phyloP scores from a whole-genome alignment of 2,888 invertebrate genomes.

The Andrena chrysosceles region DNA sequence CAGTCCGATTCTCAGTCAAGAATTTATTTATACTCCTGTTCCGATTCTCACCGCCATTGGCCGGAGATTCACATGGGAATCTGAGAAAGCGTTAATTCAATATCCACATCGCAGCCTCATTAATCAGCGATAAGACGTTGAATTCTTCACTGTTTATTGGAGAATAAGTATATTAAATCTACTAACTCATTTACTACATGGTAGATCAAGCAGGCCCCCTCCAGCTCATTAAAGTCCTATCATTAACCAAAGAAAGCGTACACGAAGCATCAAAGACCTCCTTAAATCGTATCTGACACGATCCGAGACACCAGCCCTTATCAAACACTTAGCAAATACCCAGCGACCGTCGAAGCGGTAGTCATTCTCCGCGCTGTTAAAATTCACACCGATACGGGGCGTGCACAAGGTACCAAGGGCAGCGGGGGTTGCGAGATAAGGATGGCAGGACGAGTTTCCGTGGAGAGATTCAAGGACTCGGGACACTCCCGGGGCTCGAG shows the following conservation, averaged over 20 bases:
- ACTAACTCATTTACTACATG: too few species aligned
- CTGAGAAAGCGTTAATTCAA: constrained; percentile 2
- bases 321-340: neutral
- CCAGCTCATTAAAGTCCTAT: neutral
- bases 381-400: neutral
- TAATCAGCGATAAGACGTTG: neutral
- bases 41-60: neutral
- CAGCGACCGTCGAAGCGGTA: neutral
- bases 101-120: neutral
- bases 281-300: too few species aligned
- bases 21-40: constrained; percentile 43
- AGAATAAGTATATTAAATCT: too few species aligned
- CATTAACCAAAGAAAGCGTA: neutral
- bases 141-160: neutral
- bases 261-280: too few species aligned
- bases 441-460: constrained; percentile 30
- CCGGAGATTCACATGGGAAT: neutral
- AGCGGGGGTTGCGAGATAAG: constrained; percentile 39
- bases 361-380: neutral
- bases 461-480: constrained; percentile 52
- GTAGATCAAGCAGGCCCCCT: too few species aligned
- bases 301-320: too few species aligned
- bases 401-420: constrained; percentile 29
- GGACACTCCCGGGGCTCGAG: constrained; percentile 25
- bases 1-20: constrained; percentile 40